Base-by-base conservation (phyloP, 2,888 invertebrate genomes). In the Drosophila barbarae region DNA sequence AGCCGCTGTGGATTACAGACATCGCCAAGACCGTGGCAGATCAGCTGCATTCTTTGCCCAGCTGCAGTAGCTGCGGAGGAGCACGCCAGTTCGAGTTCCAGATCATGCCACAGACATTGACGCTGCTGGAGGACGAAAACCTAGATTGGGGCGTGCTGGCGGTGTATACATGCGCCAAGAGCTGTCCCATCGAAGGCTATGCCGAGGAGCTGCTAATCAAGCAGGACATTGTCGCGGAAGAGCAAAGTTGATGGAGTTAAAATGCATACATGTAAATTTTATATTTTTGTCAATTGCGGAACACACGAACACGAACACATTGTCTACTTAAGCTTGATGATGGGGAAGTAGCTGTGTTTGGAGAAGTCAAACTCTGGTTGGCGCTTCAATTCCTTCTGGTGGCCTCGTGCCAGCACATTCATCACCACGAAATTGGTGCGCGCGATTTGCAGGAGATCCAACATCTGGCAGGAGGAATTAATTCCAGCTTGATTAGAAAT, bases 361-460 rank as follows among this genome's bases (percentile, higher is more conserved):
- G 95, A 93, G 89, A 98, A 98, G 87, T 97, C 97, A 89, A 98
- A 98, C 76, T 96, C 95, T 1, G 97, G 96, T 10, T 96, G 95
- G 21, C 93, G 93, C 64, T 92, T 93, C 0, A 95, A 94, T 70
- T 96, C 96, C 82, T 94, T 93, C 88, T 96, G 96, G 89, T 98
- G 98, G 9, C 98, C 98, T 68, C 96, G 96, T 0, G 96, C 95
- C 71, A 98, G 90, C 65, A 99, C 91, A 90, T 97, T 98, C 90
- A 98, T 92, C 13, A 98, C 98, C 76, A 99, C 95, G 88, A 96
- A 97, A 91, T 99, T 99, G 0, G 96, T 97, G 91, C 98, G 98
- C 39, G 96, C 94, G 73, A 98, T 95, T 90, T 95, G 96, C 51
- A 98, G 91, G 72, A 98, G 92, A 87, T 95, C 95, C 30, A 92